phyloP scores from a whole-genome alignment of 1,140 invertebrate species.

The Plutomurus gul region DNA sequence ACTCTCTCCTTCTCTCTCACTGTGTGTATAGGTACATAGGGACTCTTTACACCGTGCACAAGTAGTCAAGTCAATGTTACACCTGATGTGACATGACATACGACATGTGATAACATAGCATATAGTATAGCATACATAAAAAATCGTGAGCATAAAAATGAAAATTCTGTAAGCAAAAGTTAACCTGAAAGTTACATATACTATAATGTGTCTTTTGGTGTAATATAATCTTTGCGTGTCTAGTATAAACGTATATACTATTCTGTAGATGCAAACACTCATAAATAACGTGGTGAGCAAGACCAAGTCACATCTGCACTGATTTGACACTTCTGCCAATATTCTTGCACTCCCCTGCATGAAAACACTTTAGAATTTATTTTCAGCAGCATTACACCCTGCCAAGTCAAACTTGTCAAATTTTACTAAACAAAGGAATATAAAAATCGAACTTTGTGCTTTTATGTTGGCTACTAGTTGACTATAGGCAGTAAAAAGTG shows the following conservation, averaged over 20 bases:
- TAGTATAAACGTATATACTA: background rate
- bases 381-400: background rate
- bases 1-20: background rate
- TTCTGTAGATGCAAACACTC: too few species aligned
- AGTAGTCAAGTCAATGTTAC: background rate
- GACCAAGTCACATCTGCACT: background rate
- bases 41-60: background rate
- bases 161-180: background rate
- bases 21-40: background rate
- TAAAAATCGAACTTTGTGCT: background rate
- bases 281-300: background rate
- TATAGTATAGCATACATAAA: background rate
- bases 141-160: background rate
- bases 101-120: background rate
- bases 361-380: background rate
- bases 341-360: background rate
- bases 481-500: background rate
- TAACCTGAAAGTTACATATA: background rate
- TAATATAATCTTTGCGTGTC: too few species aligned
- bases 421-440: background rate
- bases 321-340: constrained; percentile 20
- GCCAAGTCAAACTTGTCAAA: constrained; percentile 3
- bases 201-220: too few species aligned
- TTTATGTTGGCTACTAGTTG: background rate
- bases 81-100: constrained; percentile 16